Conservation (phyloP, 2,888 invertebrate genomes). For the Tetrapedia diversipes region DNA sequence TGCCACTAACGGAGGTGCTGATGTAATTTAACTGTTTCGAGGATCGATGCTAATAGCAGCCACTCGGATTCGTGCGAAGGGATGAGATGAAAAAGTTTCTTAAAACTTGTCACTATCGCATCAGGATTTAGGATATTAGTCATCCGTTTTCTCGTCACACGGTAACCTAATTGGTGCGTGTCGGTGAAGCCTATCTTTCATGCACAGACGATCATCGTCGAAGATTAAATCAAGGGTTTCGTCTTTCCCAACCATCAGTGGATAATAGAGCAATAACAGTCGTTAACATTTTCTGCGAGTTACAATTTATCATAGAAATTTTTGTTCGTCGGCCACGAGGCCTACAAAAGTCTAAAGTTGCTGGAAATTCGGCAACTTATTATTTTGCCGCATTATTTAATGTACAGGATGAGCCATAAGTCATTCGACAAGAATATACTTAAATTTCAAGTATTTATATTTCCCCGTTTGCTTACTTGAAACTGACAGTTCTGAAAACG, state of each 20-base stretch:
- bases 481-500: too few species aligned
- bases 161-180: constrained; percentile 34
- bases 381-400: not conserved
- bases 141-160: constrained; percentile 1
- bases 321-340: constrained; percentile 1
- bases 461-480: too few species aligned
- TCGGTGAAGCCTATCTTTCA: constrained; percentile 19
- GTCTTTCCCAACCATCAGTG: constrained; percentile 29
- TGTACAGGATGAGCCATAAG: too few species aligned
- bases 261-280: constrained; percentile 53
- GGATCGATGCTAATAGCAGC: constrained; percentile 20
- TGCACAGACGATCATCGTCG: constrained; percentile 9
- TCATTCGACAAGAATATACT: too few species aligned
- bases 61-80: not conserved
- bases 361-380: constrained; percentile 16
- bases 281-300: constrained; percentile 49
- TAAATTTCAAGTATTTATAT: too few species aligned
- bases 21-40: constrained; percentile 30
- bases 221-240: constrained; percentile 1
- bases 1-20: constrained; percentile 4
- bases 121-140: constrained; percentile 3
- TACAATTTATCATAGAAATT: constrained; percentile 37
- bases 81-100: not conserved
- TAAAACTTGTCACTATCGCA: not conserved
- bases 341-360: constrained; percentile 19